These are phyloP conservation scores for Blera fallax DNA, from an alignment of 2,888 invertebrate species.

Conservation along the genomic window DNA sequence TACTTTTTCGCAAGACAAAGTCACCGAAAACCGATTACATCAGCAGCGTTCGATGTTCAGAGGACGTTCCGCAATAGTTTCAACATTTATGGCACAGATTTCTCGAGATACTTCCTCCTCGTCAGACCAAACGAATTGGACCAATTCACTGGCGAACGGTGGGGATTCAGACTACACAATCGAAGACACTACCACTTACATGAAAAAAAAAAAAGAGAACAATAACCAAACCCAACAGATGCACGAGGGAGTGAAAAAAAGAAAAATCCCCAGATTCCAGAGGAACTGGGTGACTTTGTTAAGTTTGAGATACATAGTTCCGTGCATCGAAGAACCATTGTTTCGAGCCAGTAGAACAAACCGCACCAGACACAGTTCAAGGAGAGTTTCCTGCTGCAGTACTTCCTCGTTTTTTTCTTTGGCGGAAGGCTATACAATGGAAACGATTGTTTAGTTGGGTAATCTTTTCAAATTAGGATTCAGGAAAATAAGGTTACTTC, in stretches of 20 bases:
- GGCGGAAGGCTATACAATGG: not conserved
- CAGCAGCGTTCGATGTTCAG: not conserved
- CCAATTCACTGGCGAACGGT: slow-evolving; percentile 28
- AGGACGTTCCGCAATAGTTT: not conserved
- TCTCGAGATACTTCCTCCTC: not conserved
- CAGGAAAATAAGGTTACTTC: slow-evolving; percentile 5
- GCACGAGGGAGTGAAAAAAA: not conserved
- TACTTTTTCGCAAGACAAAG: not conserved
- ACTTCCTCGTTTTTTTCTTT: slow-evolving; percentile 1
- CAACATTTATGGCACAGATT: not conserved
- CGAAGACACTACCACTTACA: slow-evolving; percentile 29
- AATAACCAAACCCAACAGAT: not conserved
- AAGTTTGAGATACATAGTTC: not conserved
- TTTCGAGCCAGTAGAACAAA: not conserved
- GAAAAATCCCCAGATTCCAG: too few relatives aligned
- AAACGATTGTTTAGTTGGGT: slow-evolving; percentile 33
- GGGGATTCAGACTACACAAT: slow-evolving; percentile 41
- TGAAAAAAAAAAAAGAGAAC: slow-evolving; percentile 16
- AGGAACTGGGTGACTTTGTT: not conserved
- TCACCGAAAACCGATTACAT: not conserved
- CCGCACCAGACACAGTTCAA: slow-evolving; percentile 6
- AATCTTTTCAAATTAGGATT: slow-evolving; percentile 30
- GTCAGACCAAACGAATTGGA: not conserved
- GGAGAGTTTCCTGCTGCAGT: not conserved
- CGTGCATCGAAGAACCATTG: not conserved